phyloP scores from a whole-genome alignment of 2,797 vertebrate genomes.

The Ctenochaetus hawaiiensis region DNA sequence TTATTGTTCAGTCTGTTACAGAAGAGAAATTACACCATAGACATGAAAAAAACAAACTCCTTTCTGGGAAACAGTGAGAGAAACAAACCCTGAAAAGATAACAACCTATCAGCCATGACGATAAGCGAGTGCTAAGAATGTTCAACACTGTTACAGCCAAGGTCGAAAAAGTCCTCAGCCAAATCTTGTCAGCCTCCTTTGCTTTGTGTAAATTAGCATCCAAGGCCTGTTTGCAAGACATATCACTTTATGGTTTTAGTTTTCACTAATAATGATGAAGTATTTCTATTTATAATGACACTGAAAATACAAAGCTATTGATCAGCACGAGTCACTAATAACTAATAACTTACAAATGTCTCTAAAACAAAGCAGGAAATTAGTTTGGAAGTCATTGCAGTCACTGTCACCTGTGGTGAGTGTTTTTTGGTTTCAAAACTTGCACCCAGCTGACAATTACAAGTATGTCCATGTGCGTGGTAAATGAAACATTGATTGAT shows the following conservation, averaged over 20 bases:
- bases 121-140: slow-evolving; percentile 6
- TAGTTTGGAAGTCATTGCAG: too few species aligned
- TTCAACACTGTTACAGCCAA: slow-evolving; percentile 17
- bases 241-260: neutral
- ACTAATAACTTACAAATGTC: neutral
- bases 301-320: neutral
- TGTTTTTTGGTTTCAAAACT: neutral
- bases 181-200: neutral
- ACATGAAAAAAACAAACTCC: neutral
- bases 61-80: neutral
- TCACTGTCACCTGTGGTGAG: too few species aligned
- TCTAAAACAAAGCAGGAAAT: neutral
- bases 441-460: neutral
- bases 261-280: neutral
- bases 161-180: neutral
- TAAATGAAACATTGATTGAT: neutral
- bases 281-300: neutral
- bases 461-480: too few species aligned
- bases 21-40: neutral
- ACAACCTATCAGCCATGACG: slow-evolving; percentile 3
- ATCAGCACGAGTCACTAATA: neutral
- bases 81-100: neutral
- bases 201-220: slow-evolving; percentile 3
- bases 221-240: neutral
- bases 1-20: neutral